These are phyloP conservation scores for Amiota minor DNA, from an alignment of 2,888 invertebrate species.

Conservation along the genomic window DNA sequence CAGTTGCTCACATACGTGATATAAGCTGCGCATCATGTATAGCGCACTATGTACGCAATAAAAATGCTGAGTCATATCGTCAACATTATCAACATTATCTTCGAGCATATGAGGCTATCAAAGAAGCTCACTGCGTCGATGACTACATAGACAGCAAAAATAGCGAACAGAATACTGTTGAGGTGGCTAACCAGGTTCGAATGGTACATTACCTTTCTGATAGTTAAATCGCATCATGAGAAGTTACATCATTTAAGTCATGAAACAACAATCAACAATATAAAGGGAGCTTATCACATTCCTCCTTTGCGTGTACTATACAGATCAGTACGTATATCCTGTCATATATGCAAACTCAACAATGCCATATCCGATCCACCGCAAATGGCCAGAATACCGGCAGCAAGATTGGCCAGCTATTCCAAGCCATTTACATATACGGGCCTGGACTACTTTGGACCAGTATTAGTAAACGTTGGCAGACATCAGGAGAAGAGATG, in stretches of 20 bases:
- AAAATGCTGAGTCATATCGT: background rate
- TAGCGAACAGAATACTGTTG: background rate
- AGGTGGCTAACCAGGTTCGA: background rate
- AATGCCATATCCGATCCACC: background rate
- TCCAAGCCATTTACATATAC: slow-evolving; percentile 7
- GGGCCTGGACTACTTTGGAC: slow-evolving; percentile 2
- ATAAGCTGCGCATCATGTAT: background rate
- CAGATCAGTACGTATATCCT: background rate
- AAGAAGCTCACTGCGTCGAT: background rate
- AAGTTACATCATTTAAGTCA: background rate
- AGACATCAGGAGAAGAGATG: background rate
- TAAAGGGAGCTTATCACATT: background rate
- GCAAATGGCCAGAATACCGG: background rate
- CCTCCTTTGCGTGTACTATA: background rate
- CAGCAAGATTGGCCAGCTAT: slow-evolving; percentile 5
- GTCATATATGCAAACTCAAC: background rate
- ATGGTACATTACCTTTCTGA: background rate
- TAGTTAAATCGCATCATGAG: background rate
- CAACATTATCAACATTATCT: background rate
- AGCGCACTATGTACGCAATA: background rate
- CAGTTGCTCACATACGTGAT: background rate
- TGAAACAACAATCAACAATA: background rate
- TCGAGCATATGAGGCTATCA: background rate
- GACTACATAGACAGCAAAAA: slow-evolving; percentile 6
- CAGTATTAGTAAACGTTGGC: background rate